Base-by-base conservation (phyloP, 2,797 vertebrate species). In the Pelochelys cantorii region DNA sequence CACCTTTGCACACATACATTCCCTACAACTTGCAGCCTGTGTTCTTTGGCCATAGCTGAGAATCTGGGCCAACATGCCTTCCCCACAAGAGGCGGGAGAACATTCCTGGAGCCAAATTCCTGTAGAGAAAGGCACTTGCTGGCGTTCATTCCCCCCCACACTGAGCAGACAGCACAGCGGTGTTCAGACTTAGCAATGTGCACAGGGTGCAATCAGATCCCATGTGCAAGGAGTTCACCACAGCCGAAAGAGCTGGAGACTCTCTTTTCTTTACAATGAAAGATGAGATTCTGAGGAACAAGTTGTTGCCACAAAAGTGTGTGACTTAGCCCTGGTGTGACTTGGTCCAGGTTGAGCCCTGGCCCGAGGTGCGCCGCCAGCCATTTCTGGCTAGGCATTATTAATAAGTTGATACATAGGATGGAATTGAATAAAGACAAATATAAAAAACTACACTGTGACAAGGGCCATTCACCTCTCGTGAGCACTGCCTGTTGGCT, bases 131-230 rank as follows among this genome's bases (percentile, higher is more conserved):
- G 60, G 10, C 23, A 90, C 57, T 57, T 92, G 71, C 75, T 7
- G 84, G 79, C 84, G 87, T 92, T 90, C 85, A 11, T 10, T 86
- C 59, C 93, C 83, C 17, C 1, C 23, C 10, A 11, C 59, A 57
- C 5, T 42, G 56, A 10, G 10, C n/a, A 22, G 34, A 37, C 34
- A 74, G 22, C 68, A 23, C 23, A 23, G 34, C 18, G 23, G 68
- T 22, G 68, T 74, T 34, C 68, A 84, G 14, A 75, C 13, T 13
- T 6, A 81, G n/a, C 20, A 93, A 17, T 42, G 86, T 11, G 5
- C 77, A 2, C 74, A 93, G 83, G 10, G 56, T 71, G 23, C 89
- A 90, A 88, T 82, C 25, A 20, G 74, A 60, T 4, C 15, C 48
- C 12, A 22, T 13, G 54, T 22, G 17, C 77, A 52, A 80, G 54